Conservation (phyloP, 2,113 vertebrate genomes). For the Potamarius usumacintae region DNA sequence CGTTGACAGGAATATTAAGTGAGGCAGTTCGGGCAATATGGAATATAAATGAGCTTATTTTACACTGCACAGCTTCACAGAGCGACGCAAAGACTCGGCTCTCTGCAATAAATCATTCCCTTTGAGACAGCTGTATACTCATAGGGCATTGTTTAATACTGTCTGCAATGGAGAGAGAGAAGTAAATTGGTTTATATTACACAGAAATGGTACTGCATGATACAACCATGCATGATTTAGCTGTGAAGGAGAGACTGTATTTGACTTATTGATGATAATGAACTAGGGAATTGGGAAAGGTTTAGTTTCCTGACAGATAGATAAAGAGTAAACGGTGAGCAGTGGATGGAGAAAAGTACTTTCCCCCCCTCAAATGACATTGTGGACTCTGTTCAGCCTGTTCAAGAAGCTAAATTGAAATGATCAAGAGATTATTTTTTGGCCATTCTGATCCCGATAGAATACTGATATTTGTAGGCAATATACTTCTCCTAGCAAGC, state of each 20-base stretch:
- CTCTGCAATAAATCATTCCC: constrained; percentile 84
- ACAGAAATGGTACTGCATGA: constrained; percentile 60
- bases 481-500: background rate
- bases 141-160: constrained; percentile 83
- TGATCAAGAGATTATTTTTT: constrained; percentile 66
- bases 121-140: constrained; percentile 78
- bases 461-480: constrained; percentile 1
- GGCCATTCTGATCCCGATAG: constrained; percentile 17
- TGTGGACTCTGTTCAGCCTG: constrained; percentile 65
- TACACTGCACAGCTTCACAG: constrained; percentile 78
- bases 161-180: constrained; percentile 72
- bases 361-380: constrained; percentile 66
- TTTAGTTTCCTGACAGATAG: constrained; percentile 61
- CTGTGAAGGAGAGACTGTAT: constrained; percentile 75
- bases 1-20: constrained; percentile 83
- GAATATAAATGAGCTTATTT: constrained; percentile 86
- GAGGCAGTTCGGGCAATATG: constrained; percentile 76
- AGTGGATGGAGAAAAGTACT: constrained; percentile 73
- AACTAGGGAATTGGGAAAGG: constrained; percentile 69
- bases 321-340: constrained; percentile 68
- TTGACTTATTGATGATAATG: constrained; percentile 80
- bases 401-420: constrained; percentile 59
- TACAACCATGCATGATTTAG: constrained; percentile 62
- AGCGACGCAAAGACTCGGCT: constrained; percentile 75
- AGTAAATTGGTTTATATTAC: constrained; percentile 80